Evolutionary conservation across 2,797 vertebrate species (phyloP), one percentile per base, ranked within the genome.

Genomic region (Carapus acus): DNA sequence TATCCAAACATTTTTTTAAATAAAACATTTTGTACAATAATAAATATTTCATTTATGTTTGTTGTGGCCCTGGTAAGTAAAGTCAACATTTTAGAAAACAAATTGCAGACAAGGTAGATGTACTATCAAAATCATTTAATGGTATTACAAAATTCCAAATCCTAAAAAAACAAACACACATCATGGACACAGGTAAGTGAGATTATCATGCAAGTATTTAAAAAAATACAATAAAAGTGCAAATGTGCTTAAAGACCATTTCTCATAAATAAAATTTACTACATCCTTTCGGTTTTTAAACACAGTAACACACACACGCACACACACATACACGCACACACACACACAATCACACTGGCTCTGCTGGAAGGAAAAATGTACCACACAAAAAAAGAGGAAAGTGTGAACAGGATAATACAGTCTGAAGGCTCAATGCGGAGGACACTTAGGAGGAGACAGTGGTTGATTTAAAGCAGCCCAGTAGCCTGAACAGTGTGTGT

Each of bases 151-250:
- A 60, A 71, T 64, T 54, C 19, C 42, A 55, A 53, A 52, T 2
- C 3, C 39, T 49, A 18, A 34, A 36, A 55, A 41, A 19, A 1
- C 1, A 43, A 21, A 12, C 31, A 33, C 11, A 29, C 27, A 29
- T 6, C 27, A 29, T 4, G 31, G 31, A 33, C 8, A 33, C 14
- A 36, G 34, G 31, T 54, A 48, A 45, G 62, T 31, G 38, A 62
- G 62, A 69, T 54, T 45, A 64, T 63, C 40, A 36, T 36, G 49
- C 58, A 43, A 46, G 39, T 38, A 20, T 67, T 71, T 53, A 71
- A 66, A n/a, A n/a, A 64, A 68, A 27, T 16, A 48, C 5, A 36
- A 33, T 8, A 59, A 80, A 87, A 87, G 80, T 82, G 80, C 77
- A 73, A 65, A 73, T 58, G 78, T 86, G 84, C 82, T 63, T 50